Evolutionary conservation across 1,140 invertebrate genomes (phyloP).

Genomic region (Hylaeus volcanicus): DNA sequence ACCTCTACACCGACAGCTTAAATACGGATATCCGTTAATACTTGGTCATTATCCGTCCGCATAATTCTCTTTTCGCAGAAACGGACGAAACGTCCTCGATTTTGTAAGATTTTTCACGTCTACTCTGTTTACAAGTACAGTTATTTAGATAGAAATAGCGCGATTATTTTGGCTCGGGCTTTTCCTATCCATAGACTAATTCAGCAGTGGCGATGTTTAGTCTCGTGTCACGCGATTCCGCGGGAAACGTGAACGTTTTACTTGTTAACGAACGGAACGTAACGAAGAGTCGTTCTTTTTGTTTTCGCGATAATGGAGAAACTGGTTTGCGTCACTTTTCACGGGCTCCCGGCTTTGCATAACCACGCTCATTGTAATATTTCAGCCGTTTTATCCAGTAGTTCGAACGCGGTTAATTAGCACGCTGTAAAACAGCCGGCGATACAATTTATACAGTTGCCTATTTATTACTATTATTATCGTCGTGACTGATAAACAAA

Average conservation of each 20-base stretch:
- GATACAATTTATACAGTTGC: conserved; percentile 27
- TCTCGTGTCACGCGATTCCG: conserved; percentile 17
- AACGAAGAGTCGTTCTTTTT: too few species aligned
- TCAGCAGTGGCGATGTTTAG: too few species aligned
- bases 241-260: not conserved
- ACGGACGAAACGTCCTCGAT: not conserved
- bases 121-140: too few species aligned
- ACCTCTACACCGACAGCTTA: conserved; percentile 17
- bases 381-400: conserved; percentile 20
- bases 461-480: conserved; percentile 12
- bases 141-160: too few species aligned
- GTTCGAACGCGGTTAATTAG: conserved; percentile 55
- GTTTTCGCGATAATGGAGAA: conserved; percentile 1
- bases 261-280: conserved; percentile 5
- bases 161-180: too few species aligned
- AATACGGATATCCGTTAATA: conserved; percentile 45
- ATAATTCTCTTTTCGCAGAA: conserved; percentile 9
- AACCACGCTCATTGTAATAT: conserved; percentile 23
- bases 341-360: conserved; percentile 2
- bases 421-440: conserved; percentile 39
- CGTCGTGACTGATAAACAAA: not conserved
- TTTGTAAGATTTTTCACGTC: too few species aligned
- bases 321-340: conserved; percentile 24
- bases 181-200: too few species aligned
- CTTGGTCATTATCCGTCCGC: conserved; percentile 30